These are phyloP conservation scores for Graptemys geographica DNA, from an alignment of 2,797 vertebrate species.

Conservation along the genomic window DNA sequence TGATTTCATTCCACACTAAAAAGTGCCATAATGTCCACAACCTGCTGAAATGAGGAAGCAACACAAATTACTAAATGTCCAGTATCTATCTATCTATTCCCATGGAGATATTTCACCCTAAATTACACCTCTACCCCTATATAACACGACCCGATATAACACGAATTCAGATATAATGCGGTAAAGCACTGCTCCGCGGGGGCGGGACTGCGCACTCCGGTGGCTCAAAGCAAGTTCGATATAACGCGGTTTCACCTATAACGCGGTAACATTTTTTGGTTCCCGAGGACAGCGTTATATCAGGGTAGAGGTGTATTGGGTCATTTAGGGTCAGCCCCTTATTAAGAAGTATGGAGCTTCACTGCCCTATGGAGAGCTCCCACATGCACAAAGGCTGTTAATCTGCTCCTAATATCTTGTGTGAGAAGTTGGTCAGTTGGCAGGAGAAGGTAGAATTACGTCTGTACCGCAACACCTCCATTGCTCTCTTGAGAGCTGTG, in stretches of 20 bases:
- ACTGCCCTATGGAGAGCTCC: not conserved
- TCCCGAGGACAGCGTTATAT: too few species aligned
- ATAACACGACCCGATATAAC: too few species aligned
- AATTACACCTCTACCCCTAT: too few species aligned
- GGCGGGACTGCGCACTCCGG: too few species aligned
- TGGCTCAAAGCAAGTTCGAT: too few species aligned
- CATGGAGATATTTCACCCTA: not conserved
- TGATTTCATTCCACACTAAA: not conserved
- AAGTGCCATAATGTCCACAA: not conserved
- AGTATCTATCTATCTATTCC: not conserved
- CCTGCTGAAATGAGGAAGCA: not conserved
- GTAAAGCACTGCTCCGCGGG: too few species aligned
- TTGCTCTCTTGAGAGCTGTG: too few species aligned
- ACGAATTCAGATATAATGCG: too few species aligned
- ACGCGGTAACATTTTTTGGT: too few species aligned
- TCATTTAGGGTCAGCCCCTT: fast-evolving
- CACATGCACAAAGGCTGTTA: too few species aligned
- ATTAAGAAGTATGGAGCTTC: not conserved
- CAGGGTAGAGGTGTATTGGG: not conserved
- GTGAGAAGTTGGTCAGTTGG: not conserved
- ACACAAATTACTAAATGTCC: not conserved
- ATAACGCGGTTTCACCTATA: too few species aligned
- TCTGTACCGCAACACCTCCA: too few species aligned
- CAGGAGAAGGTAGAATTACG: not conserved
- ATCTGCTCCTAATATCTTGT: not conserved